Conservation (phyloP, 2,113 vertebrate species). For the Centropristis striata region DNA sequence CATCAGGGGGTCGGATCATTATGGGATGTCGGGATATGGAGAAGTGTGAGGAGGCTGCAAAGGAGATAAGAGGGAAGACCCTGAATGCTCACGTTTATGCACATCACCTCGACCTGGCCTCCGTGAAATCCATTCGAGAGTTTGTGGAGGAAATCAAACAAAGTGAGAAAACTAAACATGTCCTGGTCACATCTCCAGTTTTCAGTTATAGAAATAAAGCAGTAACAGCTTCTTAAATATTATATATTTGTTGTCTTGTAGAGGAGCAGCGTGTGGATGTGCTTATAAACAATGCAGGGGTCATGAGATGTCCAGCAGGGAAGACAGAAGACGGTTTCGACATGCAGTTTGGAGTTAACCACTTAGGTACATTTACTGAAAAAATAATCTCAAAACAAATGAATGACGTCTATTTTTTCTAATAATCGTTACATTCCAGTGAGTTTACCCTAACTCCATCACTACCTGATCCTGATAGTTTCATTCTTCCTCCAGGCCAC, state of each 20-base stretch:
- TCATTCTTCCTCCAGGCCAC: constrained; percentile 83
- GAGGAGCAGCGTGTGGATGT: constrained; percentile 88
- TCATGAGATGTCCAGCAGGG: constrained; percentile 91
- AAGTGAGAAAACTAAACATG: constrained; percentile 68
- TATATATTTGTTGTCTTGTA: constrained; percentile 59
- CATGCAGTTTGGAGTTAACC: constrained; percentile 92
- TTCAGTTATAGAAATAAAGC: not conserved
- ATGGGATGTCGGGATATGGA: constrained; percentile 91
- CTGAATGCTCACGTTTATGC: constrained; percentile 87
- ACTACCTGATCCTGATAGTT: constrained; percentile 5
- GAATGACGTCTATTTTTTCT: no score
- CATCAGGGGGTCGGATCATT: constrained; percentile 88
- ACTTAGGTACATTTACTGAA: constrained; percentile 85
- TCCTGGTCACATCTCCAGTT: not conserved
- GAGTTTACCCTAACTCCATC: not conserved
- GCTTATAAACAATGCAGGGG: constrained; percentile 90
- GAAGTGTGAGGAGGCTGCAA: constrained; percentile 88
- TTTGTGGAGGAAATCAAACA: constrained; percentile 83
- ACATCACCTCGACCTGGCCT: constrained; percentile 86
- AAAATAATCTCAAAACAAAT: no score
- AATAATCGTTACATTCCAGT: not conserved
- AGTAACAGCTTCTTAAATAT: not conserved
- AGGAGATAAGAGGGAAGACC: constrained; percentile 87
- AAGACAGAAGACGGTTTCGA: constrained; percentile 91
- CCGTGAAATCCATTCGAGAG: constrained; percentile 86